Conservation (phyloP, 2,797 vertebrate genomes). For the Iguana delicatissima region DNA sequence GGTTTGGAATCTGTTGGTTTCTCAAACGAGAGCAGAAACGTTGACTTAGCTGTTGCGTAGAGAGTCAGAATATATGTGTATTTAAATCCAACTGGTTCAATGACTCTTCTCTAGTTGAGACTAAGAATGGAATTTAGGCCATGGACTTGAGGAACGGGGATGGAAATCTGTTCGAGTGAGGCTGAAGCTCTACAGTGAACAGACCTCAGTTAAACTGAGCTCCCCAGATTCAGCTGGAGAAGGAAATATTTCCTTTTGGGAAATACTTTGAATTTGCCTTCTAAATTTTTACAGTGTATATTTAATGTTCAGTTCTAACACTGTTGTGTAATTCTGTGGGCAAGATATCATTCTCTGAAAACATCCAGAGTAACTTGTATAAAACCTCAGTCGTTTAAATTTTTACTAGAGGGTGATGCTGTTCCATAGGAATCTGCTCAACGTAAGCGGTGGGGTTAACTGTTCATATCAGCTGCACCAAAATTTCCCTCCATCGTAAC, state of each 20-base stretch:
- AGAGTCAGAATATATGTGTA: too few species aligned
- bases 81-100: too few species aligned
- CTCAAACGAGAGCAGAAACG: too few species aligned
- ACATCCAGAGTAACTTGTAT: slow-evolving; percentile 60
- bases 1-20: too few species aligned
- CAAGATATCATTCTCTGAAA: slow-evolving; percentile 54
- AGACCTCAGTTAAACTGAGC: background rate
- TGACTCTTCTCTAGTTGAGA: too few species aligned
- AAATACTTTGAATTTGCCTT: background rate
- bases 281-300: rapidly evolving
- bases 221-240: background rate
- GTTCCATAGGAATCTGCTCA: slow-evolving; percentile 55
- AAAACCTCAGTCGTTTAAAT: slow-evolving; percentile 58
- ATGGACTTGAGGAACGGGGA: too few species aligned
- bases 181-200: background rate
- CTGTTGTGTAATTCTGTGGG: slow-evolving; percentile 42
- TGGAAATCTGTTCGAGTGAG: background rate
- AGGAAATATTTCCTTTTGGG: background rate
- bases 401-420: slow-evolving; percentile 59
- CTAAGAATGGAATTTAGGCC: too few species aligned
- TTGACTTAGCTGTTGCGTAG: too few species aligned
- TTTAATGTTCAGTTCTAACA: background rate
- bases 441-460: slow-evolving; percentile 41
- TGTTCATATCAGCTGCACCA: slow-evolving; percentile 14
- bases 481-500: background rate